Percentiles rank a stretch among this genome's conserved stretches.
These are phyloP conservation scores for Aromia moschata DNA, from an alignment of 2,888 invertebrate genomes.

Conservation along the genomic window DNA sequence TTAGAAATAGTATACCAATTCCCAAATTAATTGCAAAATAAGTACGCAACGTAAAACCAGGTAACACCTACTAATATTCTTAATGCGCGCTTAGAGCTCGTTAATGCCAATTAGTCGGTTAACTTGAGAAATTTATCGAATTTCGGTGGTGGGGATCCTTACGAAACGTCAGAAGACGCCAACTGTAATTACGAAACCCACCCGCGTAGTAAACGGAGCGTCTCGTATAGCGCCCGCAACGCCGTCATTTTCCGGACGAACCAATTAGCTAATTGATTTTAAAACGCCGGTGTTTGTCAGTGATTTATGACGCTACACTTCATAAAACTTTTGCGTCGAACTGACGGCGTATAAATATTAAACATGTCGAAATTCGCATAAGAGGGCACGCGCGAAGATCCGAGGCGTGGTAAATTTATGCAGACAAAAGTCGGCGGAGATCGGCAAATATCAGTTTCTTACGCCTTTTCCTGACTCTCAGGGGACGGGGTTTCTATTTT, in stretches of 20 bases:
- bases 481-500: no score
- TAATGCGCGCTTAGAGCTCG: no score
- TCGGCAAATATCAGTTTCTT: no score
- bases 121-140: conserved; percentile 10
- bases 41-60: no score
- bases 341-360: not conserved
- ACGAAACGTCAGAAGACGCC: conserved; percentile 21
- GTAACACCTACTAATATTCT: no score
- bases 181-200: conserved; percentile 21
- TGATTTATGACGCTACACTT: conserved; percentile 25
- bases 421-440: no score
- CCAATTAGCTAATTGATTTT: conserved; percentile 32
- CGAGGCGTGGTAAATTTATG: no score
- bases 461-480: no score
- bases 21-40: no score
- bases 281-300: conserved; percentile 18
- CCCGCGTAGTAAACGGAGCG: not conserved
- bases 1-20: no score
- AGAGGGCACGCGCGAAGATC: no score
- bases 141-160: not conserved
- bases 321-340: conserved; percentile 5
- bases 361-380: no score
- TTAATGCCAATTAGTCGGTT: conserved; percentile 2
- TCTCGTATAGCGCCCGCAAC: not conserved
- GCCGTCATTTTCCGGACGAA: conserved; percentile 20